Evolutionary conservation across 2,888 invertebrate genomes (phyloP), one percentile per base, ranked within the genome.

Genomic region (Anthoptus insignis): DNA sequence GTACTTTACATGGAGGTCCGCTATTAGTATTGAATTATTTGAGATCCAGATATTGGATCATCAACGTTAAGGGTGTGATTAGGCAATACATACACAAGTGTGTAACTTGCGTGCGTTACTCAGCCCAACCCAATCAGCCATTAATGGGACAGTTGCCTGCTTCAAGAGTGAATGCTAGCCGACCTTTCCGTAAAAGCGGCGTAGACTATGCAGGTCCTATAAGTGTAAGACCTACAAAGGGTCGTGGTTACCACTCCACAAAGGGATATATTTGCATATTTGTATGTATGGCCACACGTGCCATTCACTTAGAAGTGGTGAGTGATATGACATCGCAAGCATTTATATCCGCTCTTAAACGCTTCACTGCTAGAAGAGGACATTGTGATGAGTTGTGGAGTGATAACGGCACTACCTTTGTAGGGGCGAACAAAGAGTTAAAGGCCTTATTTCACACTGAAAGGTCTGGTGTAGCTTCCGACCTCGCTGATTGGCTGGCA

Each of bases 401-500:
- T 34, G 73, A 75, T 32, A 75, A 75, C 37, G 72, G 67, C 1
- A 68, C 70, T 0, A 73, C 57, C 8, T 72, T 72, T 21, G 63
- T 67, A 8, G 69, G 71, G 7, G 67, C 66, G 34, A 14, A 42
- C 0, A 52, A 39, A 19, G 69, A 68, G 19, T 24, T 68, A 29
- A 5, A 9, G n/a, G 11, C 3, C 9, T 34, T 61, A 45, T 54
- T 53, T 53, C n/a, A 42, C n/a, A 47, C 19, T 4, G 54, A 24
- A 21, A 29, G 7, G 13, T 54, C 45, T 8, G 13, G 39, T 11
- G 22, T 61, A 21, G 14, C 29, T 4, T 24, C 34, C 19, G 53
- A 54, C 21, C 58, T 65, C 6, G 64, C 64, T 7, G 34, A 65
- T 3, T 21, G 39, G 32, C 52, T 73, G 1, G 42, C 65, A 7